Evolutionary conservation across 2,888 invertebrate species (phyloP).

Genomic region (Calameuta idolon): DNA sequence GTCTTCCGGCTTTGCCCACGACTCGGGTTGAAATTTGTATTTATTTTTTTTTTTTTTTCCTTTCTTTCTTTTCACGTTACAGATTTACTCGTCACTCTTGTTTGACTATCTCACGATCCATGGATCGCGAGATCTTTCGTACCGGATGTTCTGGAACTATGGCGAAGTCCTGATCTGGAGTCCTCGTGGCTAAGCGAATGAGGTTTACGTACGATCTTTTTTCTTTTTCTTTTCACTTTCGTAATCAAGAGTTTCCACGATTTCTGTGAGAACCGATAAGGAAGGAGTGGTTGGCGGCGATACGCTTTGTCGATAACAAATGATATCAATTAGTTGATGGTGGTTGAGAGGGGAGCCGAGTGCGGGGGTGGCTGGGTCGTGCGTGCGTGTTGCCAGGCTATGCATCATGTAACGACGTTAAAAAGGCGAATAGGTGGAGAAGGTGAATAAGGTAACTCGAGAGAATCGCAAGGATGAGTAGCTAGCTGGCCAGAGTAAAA

Average conservation of each 20-base stretch:
- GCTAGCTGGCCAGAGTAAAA: neutral
- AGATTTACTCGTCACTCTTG: constrained; percentile 56
- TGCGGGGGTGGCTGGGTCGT: constrained; percentile 53
- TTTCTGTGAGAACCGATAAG: too few species aligned
- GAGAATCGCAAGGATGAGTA: neutral
- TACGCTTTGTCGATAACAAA: constrained; percentile 42
- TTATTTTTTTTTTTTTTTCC: neutral
- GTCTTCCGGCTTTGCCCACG: too few species aligned
- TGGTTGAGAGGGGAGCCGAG: constrained; percentile 35
- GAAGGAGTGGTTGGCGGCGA: too few species aligned
- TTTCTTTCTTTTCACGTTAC: constrained; percentile 42
- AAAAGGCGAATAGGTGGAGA: neutral
- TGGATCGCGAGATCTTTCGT: too few species aligned
- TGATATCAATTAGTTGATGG: constrained; percentile 55
- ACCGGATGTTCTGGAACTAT: too few species aligned
- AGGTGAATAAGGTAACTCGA: neutral
- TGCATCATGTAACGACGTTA: constrained; percentile 47
- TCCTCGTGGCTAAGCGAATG: too few species aligned
- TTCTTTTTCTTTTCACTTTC: too few species aligned
- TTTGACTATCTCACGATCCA: constrained; percentile 64
- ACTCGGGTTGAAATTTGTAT: constrained; percentile 8
- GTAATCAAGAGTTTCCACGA: too few species aligned
- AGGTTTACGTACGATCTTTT: too few species aligned
- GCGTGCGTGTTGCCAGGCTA: constrained; percentile 55
- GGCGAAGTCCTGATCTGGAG: neutral